phyloP scores from a whole-genome alignment of 2,888 invertebrate species.

The Limulus polyphemus region DNA sequence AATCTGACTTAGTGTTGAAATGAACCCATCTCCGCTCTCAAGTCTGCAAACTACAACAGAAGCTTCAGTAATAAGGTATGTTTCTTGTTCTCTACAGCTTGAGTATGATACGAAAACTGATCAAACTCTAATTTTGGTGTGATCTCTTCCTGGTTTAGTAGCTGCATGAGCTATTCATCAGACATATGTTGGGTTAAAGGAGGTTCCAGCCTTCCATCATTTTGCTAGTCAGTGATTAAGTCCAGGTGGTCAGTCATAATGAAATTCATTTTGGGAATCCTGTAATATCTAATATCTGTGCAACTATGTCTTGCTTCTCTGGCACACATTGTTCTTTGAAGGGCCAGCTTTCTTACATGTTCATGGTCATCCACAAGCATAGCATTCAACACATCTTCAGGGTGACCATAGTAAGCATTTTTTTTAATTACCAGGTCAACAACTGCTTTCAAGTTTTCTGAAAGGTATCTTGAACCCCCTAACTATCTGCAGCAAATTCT shows the following conservation, averaged over 20 bases:
- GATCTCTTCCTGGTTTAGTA: too few species aligned
- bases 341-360: slow-evolving; percentile 3
- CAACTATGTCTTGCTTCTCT: not conserved
- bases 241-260: too few species aligned
- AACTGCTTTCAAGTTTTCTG: slow-evolving; percentile 3
- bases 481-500: slow-evolving; percentile 6
- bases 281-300: not conserved
- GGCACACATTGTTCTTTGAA: not conserved
- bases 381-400: slow-evolving; percentile 18
- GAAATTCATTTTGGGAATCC: not conserved
- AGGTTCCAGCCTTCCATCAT: not conserved
- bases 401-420: slow-evolving; percentile 20
- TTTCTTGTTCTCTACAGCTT: too few species aligned
- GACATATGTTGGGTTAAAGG: too few species aligned
- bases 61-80: too few species aligned
- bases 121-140: too few species aligned
- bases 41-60: too few species aligned
- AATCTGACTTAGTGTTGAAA: too few species aligned
- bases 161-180: too few species aligned
- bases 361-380: slow-evolving; percentile 12
- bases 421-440: slow-evolving; percentile 18
- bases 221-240: too few species aligned
- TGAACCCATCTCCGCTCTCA: too few species aligned
- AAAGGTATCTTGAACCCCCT: slow-evolving; percentile 6
- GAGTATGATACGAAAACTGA: too few species aligned